Evolutionary conservation across 30 jellyfish, hydroid and myxozoan genomes (phyloP).

Genomic region (Catostylus mosaicus): DNA sequence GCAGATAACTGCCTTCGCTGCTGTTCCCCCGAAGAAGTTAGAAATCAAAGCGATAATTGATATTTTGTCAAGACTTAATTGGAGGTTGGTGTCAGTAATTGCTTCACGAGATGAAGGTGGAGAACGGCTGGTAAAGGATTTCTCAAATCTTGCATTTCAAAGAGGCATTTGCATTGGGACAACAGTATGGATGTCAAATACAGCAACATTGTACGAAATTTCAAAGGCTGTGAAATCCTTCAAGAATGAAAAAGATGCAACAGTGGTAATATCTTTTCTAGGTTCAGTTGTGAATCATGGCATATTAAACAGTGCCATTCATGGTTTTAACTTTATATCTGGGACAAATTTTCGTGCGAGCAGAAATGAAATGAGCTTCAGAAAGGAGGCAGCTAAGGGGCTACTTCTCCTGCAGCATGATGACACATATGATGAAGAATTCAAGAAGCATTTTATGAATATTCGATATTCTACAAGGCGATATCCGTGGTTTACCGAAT

Average conservation of each 20-base stretch:
- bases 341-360: conserved; percentile 6
- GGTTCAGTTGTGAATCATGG: background rate
- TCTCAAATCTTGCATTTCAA: background rate
- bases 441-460: background rate
- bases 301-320: background rate
- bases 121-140: background rate
- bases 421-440: conserved; percentile 21
- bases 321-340: background rate
- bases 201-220: background rate
- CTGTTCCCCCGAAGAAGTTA: background rate
- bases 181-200: background rate
- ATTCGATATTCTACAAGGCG: background rate
- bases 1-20: background rate
- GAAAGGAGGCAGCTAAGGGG: background rate
- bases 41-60: conserved; percentile 6
- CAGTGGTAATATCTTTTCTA: background rate
- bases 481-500: conserved; percentile 18
- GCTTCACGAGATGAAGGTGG: background rate
- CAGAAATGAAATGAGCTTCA: background rate
- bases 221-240: background rate
- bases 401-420: conserved; percentile 14
- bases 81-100: conserved; percentile 10
- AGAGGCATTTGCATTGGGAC: background rate
- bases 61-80: background rate
- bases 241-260: background rate